These are phyloP conservation scores for Danionella dracula DNA, from an alignment of 2,797 vertebrate species.

Conservation along the genomic window DNA sequence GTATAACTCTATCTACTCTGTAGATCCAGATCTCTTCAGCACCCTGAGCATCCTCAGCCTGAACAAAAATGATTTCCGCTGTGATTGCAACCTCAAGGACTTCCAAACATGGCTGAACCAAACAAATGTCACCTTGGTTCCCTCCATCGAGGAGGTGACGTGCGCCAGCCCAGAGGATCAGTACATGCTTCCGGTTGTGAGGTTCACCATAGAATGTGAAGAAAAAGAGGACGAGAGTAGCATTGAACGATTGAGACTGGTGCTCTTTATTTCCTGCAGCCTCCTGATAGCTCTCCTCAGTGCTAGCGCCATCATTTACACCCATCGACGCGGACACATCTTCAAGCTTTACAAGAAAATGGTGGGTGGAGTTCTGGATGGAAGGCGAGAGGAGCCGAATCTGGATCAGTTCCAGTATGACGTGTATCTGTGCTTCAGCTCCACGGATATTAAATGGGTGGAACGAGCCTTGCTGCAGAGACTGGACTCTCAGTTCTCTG, in stretches of 20 bases:
- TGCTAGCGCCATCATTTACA: slow-evolving; percentile 47
- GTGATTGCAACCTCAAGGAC: slow-evolving; percentile 59
- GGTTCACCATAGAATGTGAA: slow-evolving; percentile 57
- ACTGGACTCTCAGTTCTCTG: slow-evolving; percentile 77
- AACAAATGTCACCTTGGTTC: slow-evolving; percentile 63
- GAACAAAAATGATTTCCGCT: slow-evolving; percentile 71
- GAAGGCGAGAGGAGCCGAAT: not conserved
- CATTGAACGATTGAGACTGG: slow-evolving; percentile 55
- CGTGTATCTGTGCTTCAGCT: slow-evolving; percentile 81
- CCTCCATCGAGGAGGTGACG: slow-evolving; percentile 52
- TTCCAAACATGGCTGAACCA: slow-evolving; percentile 73
- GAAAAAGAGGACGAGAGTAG: slow-evolving; percentile 61
- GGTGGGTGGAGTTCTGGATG: slow-evolving; percentile 49
- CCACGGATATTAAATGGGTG: slow-evolving; percentile 80
- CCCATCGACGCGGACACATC: slow-evolving; percentile 64
- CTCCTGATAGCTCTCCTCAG: slow-evolving; percentile 43
- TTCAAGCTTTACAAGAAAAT: slow-evolving; percentile 73
- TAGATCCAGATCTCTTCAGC: slow-evolving; percentile 65
- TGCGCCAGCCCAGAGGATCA: slow-evolving; percentile 70
- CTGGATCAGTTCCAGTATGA: slow-evolving; percentile 64
- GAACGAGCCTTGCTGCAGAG: slow-evolving; percentile 74
- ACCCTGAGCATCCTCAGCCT: slow-evolving; percentile 66
- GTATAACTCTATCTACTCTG: slow-evolving; percentile 72
- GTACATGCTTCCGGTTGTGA: slow-evolving; percentile 52
- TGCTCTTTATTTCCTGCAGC: slow-evolving; percentile 61